Evolutionary conservation across 2,113 vertebrate genomes (phyloP).

Genomic region (Coptodon rendalli): DNA sequence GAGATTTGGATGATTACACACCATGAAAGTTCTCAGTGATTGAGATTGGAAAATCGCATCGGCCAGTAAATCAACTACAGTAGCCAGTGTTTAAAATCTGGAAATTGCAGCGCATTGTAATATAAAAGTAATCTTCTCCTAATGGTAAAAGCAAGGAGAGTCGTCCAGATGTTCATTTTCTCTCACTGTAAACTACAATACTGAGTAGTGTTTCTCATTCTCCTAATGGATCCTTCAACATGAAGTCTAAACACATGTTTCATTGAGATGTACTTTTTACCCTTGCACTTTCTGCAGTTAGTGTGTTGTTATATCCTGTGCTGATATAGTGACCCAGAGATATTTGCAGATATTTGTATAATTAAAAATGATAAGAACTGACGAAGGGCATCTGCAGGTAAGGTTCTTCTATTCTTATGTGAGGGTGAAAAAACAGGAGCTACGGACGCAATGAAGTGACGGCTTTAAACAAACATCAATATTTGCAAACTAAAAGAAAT

Average conservation of each 20-base stretch:
- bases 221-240: background rate
- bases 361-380: background rate
- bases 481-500: background rate
- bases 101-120: background rate
- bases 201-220: background rate
- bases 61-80: conserved; percentile 33
- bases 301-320: background rate
- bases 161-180: background rate
- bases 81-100: conserved; percentile 18
- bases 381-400: background rate
- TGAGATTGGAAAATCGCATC: conserved; percentile 32
- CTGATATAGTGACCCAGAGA: background rate
- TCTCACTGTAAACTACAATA: background rate
- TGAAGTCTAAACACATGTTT: background rate
- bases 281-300: background rate
- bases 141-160: background rate
- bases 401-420: background rate
- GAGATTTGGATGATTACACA: conserved; percentile 51
- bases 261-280: background rate
- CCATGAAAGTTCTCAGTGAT: conserved; percentile 32
- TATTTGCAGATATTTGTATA: background rate
- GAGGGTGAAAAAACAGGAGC: background rate
- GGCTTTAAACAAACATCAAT: background rate
- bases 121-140: background rate
- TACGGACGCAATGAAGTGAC: background rate